These are phyloP conservation scores for Atethmia centrago DNA, from an alignment of 2,888 invertebrate genomes.

Conservation along the genomic window DNA sequence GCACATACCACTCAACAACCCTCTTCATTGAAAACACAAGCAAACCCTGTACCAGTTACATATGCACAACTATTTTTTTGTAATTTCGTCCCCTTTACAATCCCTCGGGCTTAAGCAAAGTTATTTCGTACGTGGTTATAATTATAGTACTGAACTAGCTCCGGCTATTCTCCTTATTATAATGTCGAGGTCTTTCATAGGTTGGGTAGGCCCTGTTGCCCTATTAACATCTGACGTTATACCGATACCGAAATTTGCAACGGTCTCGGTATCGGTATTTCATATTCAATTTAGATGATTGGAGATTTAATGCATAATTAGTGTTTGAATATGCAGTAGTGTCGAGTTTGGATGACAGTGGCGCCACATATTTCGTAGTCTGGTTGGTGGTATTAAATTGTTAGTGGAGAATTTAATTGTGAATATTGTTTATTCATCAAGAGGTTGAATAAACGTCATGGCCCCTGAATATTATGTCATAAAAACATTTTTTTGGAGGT, in stretches of 20 bases:
- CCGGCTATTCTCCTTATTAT: constrained; percentile 36
- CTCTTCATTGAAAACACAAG: neutral
- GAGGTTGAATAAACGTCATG: neutral
- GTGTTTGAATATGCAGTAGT: constrained; percentile 52
- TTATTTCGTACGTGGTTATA: constrained; percentile 42
- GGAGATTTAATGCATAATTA: constrained; percentile 42
- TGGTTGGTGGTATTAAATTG: neutral
- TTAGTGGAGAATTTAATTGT: neutral
- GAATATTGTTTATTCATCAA: neutral
- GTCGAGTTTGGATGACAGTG: constrained; percentile 5
- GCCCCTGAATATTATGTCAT: neutral
- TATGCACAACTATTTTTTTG: constrained; percentile 22
- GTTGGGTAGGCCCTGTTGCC: constrained; percentile 2
- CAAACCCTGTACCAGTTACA: neutral
- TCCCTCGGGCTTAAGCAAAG: constrained; percentile 35
- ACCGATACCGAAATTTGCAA: constrained; percentile 48
- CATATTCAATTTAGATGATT: constrained; percentile 53
- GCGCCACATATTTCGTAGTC: constrained; percentile 11
- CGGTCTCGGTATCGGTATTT: constrained; percentile 42
- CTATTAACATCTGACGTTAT: constrained; percentile 48
- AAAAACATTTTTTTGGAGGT: neutral
- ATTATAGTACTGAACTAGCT: constrained; percentile 26
- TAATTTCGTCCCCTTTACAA: constrained; percentile 38
- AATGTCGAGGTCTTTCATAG: constrained; percentile 30
- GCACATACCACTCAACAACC: neutral